Evolutionary conservation across 2,113 vertebrate genomes (phyloP), one percentile per base, ranked within the genome.

Genomic region (Myodes glareolus): DNA sequence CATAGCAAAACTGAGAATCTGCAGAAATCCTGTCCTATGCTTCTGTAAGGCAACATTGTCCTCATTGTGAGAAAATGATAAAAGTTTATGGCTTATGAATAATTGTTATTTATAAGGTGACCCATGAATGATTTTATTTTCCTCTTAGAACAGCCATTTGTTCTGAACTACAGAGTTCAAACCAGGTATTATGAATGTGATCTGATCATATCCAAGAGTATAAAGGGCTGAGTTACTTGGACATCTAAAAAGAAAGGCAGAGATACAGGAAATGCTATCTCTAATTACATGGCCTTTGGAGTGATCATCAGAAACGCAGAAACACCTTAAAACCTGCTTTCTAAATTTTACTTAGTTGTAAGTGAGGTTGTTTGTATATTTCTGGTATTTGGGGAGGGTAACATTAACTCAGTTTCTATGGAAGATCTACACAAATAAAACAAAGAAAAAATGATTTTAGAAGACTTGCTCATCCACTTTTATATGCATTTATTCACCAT

Each of bases 111-210:
- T 92, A 33, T 91, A 80, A 95, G 33, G 68, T 36, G 36, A 96
- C 23, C 70, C 70, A 87, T 94, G 11, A 77, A 29, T 78, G 5
- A 19, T 89, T 97, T 95, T 92, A 96, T 94, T 96, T 97, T 93
- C 11, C 63, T 89, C 78, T 36, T 72, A 89, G 29, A 94, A 86
- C 33, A 27, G 7, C 0, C 29, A 77, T 91, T 96, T 87, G 39
- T 91, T 93, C 55, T 93, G 33, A 94, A 33, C n/a, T 92, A n/a
- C 17, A 85, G 50, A 12, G 27, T 93, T 96, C 65, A 77, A 45
- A 16, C 87, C 36, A 96, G 16, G 2, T 77, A 42, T 61, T 85
- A 67, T 81, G 65, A 42, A 94, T 88, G 42, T 81, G 8, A 8
- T 81, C n/a, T 94, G 47, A 76, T 92, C 84, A 39, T 67, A 94